Base-by-base conservation (phyloP, 1,140 invertebrate species). In the Drosophila insularis region DNA sequence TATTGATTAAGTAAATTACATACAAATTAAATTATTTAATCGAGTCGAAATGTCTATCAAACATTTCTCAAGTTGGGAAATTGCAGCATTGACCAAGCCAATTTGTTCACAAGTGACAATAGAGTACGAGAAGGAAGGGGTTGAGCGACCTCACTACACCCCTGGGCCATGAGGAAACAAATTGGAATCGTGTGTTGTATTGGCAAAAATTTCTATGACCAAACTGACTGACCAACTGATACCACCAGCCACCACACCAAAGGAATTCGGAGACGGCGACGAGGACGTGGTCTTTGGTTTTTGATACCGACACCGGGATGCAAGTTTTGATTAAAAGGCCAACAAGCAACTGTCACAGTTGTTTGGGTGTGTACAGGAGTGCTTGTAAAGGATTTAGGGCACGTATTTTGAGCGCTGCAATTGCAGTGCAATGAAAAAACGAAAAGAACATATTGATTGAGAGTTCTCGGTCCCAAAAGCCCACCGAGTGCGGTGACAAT, bases 271-370 rank as follows among this genome's bases (percentile, higher is more conserved):
- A 50, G 43, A 50, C 19, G 43, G 14, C 17, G 43, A 50, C 43
- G 19, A 17, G 8, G 19, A 50, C 43, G 19, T 50, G 43, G 2
- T 50, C 17, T 50, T 50, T 50, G 43, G 43, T 4, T 50, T 50
- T 50, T 50, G 43, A 21, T 10, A 50, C 19, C 17, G 43, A 21
- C 43, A 50, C 43, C 10, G 17, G 43, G 43, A 50, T 50, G 14
- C 19, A 50, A 50, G 43, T 50, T 50, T 50, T 50, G 43, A 50
- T 50, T 50, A 50, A 50, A 50, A 50, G 43, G 43, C 43, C 43
- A 50, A 21, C 43, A 50, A 50, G 6, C 43, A 50, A 21, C 17
- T 21, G 43, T 21, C 8, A 19, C 17, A 11, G 8, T 50, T 21
- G 8, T 21, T 14, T 19, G 43, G 14, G 14, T 46, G 14, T 46